Evolutionary conservation across 2,888 invertebrate species (phyloP), one percentile per base, ranked within the genome.

Genomic region (Pyrocoelia pectoralis): DNA sequence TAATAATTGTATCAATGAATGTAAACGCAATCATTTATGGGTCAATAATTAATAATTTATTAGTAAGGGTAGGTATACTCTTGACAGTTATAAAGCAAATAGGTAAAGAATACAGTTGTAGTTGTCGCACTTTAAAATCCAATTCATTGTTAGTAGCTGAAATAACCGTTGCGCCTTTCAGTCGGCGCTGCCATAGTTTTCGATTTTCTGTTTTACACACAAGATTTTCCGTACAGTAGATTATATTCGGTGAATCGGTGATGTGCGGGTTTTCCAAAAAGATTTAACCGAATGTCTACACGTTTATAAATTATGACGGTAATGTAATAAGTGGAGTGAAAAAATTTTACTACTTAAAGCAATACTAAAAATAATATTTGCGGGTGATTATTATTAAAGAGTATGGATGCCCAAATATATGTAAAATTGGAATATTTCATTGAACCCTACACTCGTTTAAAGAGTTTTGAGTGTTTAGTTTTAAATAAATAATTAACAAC

Each of bases 171-270:
- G 72, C 69, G 70, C 75, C 68, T 70, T 65, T 59, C 63, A 66
- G 66, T 67, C 65, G 71, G 77, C 77, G 77, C 75, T 74, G 65
- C 55, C 38, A 63, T 71, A 72, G 73, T 69, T 73, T 77, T 79
- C 78, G 78, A 78, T 78, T 79, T 77, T 77, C 73, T 75, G 66
- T 73, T 69, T 70, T 60, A 54, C 58, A 50, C 46, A 49, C 40
- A 41, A 59, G 54, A 43, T 55, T 65, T 62, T 61, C 52, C 19
- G 49, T 29, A 65, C 67, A 69, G 68, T 70, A 66, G 62, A 63
- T 64, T 24, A 59, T 58, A 62, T 40, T 57, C 64, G 56, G 61
- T 53, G 69, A 59, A 67, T 68, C 70, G 73, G 74, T 69, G 67
- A 67, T 60, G 71, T 71, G 70, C 8, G 71, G 24, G 3, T 24